Base-by-base conservation (phyloP, 1,140 invertebrate genomes). In the Drosophila neocordata region DNA sequence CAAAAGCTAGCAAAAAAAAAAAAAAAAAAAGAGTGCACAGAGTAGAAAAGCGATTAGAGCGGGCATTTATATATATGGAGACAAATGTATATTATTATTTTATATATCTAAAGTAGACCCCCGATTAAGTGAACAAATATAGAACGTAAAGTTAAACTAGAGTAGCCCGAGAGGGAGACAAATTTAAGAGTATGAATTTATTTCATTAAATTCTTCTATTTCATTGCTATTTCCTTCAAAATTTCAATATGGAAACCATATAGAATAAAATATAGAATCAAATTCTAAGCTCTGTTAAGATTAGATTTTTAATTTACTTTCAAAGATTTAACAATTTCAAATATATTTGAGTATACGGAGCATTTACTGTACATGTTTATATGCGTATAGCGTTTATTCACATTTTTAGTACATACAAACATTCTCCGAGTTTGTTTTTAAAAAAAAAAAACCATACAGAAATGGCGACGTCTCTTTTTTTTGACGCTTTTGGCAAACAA, bases 381-480 rank as follows among this genome's bases (percentile, higher is more conserved):
- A 15, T 31, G 27, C 27, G 27, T 31, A 31, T 7, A 31, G 6
- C 27, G 27, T 31, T 31, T 31, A 31, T 31, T 6, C 6, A 31
- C 27, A 31, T 31, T 31, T 31, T 6, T 31, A 51, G 9, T 62
- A 27, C 9, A 1, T 41, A 41, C 34, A 8, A 37, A 56, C 15
- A 60, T 34, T 53, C 69, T 62, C 15, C 48, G 37, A 67, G 60
- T 59, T 65, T 73, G 63, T 74, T 77, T 77, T 77, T 62, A 6
- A 6, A 53, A 18, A 60, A 53, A 18, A 60, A 57, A 67, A 51
- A 66, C 56, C 55, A 60, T 18, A 15, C 15, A 9, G 58, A 52
- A 73, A 85, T 84, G 69, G 80, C 80, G 80, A 79, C 65, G 67
- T 69, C 79, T 69, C 52, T 58, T 68, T 52, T 57, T 64, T 51